phyloP scores from a whole-genome alignment of 2,797 vertebrate species.

The Sebastolobus altivelis region DNA sequence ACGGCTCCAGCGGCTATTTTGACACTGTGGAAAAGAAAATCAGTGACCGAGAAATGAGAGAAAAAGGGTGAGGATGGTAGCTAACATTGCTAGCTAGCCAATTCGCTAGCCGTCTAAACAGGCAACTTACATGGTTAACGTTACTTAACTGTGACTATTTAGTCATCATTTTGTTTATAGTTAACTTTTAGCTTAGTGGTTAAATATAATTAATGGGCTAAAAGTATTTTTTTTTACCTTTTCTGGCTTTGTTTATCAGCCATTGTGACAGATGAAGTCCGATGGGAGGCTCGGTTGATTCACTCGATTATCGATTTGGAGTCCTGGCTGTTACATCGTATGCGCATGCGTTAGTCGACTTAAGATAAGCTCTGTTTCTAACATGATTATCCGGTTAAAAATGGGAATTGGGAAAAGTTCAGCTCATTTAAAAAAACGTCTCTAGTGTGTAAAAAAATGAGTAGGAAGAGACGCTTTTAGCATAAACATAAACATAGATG shows the following conservation, averaged over 20 bases:
- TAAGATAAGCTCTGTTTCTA: neutral
- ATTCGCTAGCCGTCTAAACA: neutral
- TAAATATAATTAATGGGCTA: accelerated
- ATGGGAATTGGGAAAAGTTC: neutral
- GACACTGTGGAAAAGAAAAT: constrained; percentile 82
- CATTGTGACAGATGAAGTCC: constrained; percentile 56
- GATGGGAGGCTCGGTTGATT: constrained; percentile 31
- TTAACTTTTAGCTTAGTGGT: accelerated
- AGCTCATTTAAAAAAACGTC: neutral
- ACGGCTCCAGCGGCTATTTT: constrained; percentile 97
- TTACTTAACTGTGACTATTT: neutral
- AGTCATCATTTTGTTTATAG: neutral
- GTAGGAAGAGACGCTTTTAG: accelerated
- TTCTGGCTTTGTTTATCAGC: constrained; percentile 81
- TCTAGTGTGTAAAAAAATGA: neutral
- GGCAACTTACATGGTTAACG: neutral
- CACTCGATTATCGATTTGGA: constrained; percentile 69
- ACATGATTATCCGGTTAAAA: neutral
- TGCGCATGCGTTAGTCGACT: constrained; percentile 50
- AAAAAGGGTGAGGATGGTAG: constrained; percentile 24
- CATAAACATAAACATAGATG: neutral
- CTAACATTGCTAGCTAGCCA: constrained; percentile 44
- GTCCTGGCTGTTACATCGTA: neutral
- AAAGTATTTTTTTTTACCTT: constrained; percentile 61
- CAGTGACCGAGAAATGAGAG: neutral